A percentile compares a stretch with the other conserved stretches of the same genome.
Conservation (phyloP, 2,797 vertebrate genomes). For the Pelobates cultripes region DNA sequence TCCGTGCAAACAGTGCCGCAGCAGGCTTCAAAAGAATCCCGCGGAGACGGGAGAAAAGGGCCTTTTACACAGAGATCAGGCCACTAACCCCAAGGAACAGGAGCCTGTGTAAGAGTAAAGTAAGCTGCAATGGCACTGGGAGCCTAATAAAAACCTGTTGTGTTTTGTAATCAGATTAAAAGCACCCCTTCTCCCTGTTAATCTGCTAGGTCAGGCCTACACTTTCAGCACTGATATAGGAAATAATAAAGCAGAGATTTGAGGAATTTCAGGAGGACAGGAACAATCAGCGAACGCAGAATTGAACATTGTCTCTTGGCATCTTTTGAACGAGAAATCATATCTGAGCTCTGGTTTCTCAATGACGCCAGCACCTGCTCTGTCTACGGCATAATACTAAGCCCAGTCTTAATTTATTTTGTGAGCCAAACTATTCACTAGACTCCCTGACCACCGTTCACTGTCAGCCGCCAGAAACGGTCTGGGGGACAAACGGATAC, state of each 20-base stretch:
- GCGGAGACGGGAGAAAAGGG: slow-evolving; percentile 18
- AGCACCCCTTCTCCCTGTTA: slow-evolving; percentile 36
- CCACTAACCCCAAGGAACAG: slow-evolving; percentile 16
- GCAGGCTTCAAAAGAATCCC: slow-evolving; percentile 36
- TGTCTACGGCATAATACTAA: too few species aligned
- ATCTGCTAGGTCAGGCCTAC: slow-evolving; percentile 12
- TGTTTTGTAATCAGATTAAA: slow-evolving; percentile 63
- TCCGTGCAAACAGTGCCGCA: slow-evolving; percentile 16
- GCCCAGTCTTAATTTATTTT: too few species aligned
- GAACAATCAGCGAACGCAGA: too few species aligned
- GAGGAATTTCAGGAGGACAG: too few species aligned
- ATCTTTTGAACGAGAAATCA: too few species aligned
- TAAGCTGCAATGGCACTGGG: neutral
- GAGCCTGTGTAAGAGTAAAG: slow-evolving; percentile 29
- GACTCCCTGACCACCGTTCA: too few species aligned
- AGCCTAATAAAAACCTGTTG: slow-evolving; percentile 45
- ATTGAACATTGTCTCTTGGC: too few species aligned
- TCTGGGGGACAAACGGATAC: too few species aligned
- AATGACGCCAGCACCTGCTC: too few species aligned
- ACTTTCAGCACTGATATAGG: slow-evolving; percentile 19
- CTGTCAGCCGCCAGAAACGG: too few species aligned
- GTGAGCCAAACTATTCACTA: too few species aligned
- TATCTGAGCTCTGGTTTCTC: too few species aligned
- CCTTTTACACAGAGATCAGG: slow-evolving; percentile 21
- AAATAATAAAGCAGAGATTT: neutral